Evolutionary conservation across 2,888 invertebrate species (phyloP).

Genomic region (Icerya purchasi): DNA sequence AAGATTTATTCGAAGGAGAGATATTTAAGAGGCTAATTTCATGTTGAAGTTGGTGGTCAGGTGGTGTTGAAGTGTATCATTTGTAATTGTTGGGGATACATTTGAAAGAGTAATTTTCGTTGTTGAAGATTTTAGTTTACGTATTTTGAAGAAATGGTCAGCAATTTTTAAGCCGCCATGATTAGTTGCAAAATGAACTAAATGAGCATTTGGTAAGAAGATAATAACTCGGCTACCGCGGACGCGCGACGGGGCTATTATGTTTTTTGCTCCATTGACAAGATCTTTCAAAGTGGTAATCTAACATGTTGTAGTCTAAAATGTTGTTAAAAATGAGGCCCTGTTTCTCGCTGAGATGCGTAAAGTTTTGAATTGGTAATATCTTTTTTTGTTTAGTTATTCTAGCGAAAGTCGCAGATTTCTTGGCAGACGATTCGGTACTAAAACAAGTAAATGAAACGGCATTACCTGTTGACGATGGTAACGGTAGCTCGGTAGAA

Average conservation of each 20-base stretch:
- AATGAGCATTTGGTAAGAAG: neutral
- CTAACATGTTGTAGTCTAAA: neutral
- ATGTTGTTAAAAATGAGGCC: neutral
- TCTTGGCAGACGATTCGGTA: no score
- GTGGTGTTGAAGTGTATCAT: neutral
- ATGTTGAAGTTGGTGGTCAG: neutral
- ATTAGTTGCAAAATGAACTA: neutral
- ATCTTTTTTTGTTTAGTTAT: no score
- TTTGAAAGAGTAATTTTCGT: neutral
- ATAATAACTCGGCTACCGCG: neutral
- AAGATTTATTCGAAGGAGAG: neutral
- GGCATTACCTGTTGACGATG: no score
- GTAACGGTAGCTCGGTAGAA: no score
- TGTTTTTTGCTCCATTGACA: neutral
- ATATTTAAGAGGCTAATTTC: neutral
- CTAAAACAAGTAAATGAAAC: no score
- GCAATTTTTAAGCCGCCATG: neutral
- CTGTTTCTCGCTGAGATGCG: neutral
- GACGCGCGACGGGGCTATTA: neutral
- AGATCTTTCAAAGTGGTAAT: neutral
- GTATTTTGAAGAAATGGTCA: neutral
- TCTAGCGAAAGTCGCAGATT: no score
- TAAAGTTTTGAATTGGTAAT: neutral
- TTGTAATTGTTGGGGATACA: neutral
- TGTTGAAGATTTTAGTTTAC: neutral